Percentiles rank a stretch among this genome's conserved stretches.
phyloP scores from a whole-genome alignment of 1,140 invertebrate genomes.

The Hestina assimilis region DNA sequence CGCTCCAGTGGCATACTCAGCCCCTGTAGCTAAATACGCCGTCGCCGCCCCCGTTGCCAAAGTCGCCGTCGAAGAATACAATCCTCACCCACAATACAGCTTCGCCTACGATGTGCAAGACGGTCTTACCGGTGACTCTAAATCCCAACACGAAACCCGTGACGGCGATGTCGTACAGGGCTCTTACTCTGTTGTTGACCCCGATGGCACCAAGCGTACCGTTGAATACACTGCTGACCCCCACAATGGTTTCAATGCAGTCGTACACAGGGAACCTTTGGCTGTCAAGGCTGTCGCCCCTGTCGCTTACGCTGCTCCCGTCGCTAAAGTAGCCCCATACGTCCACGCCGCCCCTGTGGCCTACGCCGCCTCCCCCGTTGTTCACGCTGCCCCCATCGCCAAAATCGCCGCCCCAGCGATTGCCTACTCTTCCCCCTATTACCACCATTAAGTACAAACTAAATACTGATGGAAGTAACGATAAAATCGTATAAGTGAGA shows the following conservation, averaged over 20 bases:
- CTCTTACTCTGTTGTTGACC: slow-evolving; percentile 82
- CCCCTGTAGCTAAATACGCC: slow-evolving; percentile 32
- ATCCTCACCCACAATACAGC: slow-evolving; percentile 80
- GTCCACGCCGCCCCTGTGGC: slow-evolving; percentile 26
- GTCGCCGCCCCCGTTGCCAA: slow-evolving; percentile 30
- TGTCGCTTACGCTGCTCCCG: slow-evolving; percentile 41
- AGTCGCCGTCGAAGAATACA: slow-evolving; percentile 42
- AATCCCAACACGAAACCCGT: slow-evolving; percentile 82
- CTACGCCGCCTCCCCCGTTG: slow-evolving; percentile 46
- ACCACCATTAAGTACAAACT: slow-evolving; percentile 61
- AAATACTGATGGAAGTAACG: slow-evolving; percentile 36
- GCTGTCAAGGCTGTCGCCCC: slow-evolving; percentile 38
- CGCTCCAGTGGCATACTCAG: slow-evolving; percentile 33
- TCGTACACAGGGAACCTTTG: slow-evolving; percentile 64
- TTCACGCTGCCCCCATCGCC: slow-evolving; percentile 41
- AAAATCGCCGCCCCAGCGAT: slow-evolving; percentile 45
- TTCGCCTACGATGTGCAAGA: slow-evolving; percentile 83
- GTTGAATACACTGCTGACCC: slow-evolving; percentile 82
- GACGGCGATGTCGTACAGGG: slow-evolving; percentile 81
- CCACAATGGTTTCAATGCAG: slow-evolving; percentile 78
- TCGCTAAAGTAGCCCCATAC: slow-evolving; percentile 18
- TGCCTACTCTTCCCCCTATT: slow-evolving; percentile 41
- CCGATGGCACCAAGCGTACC: slow-evolving; percentile 82
- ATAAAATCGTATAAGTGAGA: neutral
- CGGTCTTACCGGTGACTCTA: slow-evolving; percentile 82